Conservation (phyloP, 1,140 invertebrate species). For the Procambarus virginalis region DNA sequence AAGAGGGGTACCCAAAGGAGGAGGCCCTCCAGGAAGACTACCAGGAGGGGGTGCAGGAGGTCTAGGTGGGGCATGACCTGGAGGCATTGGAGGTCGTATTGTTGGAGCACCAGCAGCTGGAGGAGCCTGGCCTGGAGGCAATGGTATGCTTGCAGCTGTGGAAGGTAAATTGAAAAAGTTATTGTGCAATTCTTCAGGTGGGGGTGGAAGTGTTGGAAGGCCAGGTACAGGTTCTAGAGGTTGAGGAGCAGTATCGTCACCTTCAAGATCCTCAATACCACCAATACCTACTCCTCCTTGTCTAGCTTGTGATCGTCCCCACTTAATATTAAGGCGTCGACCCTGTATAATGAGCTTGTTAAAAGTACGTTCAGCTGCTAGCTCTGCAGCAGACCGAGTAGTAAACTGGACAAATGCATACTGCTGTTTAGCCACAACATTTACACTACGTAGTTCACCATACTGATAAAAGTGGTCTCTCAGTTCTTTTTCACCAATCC, state of each 20-base stretch:
- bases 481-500: conserved; percentile 92
- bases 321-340: conserved; percentile 93
- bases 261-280: conserved; percentile 71
- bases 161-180: conserved; percentile 87
- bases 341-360: conserved; percentile 94
- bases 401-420: conserved; percentile 99
- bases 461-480: conserved; percentile 97
- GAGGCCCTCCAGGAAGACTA: conserved; percentile 75
- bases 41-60: conserved; percentile 74
- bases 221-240: conserved; percentile 91
- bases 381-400: conserved; percentile 89
- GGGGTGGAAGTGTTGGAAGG: conserved; percentile 82
- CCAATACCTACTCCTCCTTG: conserved; percentile 73
- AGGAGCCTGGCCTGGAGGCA: conserved; percentile 70
- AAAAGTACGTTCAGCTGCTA: conserved; percentile 96
- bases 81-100: conserved; percentile 57
- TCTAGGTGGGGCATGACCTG: conserved; percentile 63
- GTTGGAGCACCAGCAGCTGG: conserved; percentile 43
- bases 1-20: conserved; percentile 80
- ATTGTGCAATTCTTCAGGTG: conserved; percentile 84
- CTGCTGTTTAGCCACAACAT: conserved; percentile 92
- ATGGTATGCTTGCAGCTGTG: conserved; percentile 71
- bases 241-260: conserved; percentile 72
- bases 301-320: conserved; percentile 92
- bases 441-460: conserved; percentile 97